Percentiles rank a stretch among this genome's conserved stretches.
Evolutionary conservation across 1,140 invertebrate genomes (phyloP).

Genomic region (Leptopilina clavipes): DNA sequence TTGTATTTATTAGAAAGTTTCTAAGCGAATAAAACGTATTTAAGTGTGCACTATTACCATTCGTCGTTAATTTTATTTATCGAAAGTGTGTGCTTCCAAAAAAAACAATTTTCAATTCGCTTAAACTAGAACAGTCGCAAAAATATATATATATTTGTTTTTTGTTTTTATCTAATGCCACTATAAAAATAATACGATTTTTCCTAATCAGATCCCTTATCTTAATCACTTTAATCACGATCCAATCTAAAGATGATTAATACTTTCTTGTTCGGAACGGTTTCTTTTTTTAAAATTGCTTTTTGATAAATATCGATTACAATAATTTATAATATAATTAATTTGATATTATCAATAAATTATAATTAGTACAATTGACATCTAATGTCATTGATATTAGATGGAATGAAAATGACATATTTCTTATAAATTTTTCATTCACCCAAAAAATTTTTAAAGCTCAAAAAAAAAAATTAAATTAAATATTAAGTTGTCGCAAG

Average conservation of each 20-base stretch:
- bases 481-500: conserved; percentile 46
- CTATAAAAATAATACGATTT: conserved; percentile 10
- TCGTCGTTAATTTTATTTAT: conserved; percentile 44
- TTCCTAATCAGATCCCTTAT: conserved; percentile 26
- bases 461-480: conserved; percentile 53
- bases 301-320: background rate
- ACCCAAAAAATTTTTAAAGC: conserved; percentile 43
- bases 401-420: conserved; percentile 7
- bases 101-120: conserved; percentile 25
- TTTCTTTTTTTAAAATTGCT: background rate
- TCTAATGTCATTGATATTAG: background rate
- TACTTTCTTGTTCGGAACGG: background rate
- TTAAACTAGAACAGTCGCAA: conserved; percentile 24
- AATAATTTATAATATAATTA: conserved; percentile 1
- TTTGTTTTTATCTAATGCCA: conserved; percentile 10
- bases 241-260: conserved; percentile 5
- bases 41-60: conserved; percentile 68
- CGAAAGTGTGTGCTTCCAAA: background rate
- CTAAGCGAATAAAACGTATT: conserved; percentile 75
- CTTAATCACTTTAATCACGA: background rate
- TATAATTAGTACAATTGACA: conserved; percentile 8
- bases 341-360: background rate
- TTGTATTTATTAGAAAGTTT: conserved; percentile 76
- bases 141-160: conserved; percentile 1
- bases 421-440: conserved; percentile 41